Base-by-base conservation (phyloP, 1,140 invertebrate genomes). In the Caenorhabditis tropicalis region DNA sequence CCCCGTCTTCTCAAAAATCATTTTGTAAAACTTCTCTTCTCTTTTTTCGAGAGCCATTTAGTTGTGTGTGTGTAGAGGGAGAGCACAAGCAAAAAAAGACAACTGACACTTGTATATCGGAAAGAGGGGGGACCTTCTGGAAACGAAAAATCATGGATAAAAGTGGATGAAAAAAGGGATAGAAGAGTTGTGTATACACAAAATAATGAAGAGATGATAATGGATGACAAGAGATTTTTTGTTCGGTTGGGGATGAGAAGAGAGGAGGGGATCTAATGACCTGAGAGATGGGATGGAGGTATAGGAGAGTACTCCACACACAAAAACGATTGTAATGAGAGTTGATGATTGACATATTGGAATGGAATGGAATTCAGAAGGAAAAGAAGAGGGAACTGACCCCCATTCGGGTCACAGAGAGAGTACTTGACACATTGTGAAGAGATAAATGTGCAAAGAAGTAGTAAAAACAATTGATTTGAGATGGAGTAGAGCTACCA, bases 271-370 rank as follows among this genome's bases (percentile, higher is more conserved):
- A n/a, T n/a, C 39, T 43, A 43, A 43, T 43, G 39, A 43, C 39
- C 39, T 43, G 39, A n/a, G n/a, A n/a, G n/a, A n/a, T n/a, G n/a
- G n/a, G n/a, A n/a, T n/a, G 39, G 5, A 12, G 39, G 39, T 6
- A 43, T 5, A 6, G 39, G 39, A 43, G 39, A 43, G 39, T 43
- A 43, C 39, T 6, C 5, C 12, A 43, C 12, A 12, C n/a, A n/a
- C 33, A 65, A 65, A 36, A 65, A 33, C 58, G 29, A 65, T 65
- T 65, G 58, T 65, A 65, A 65, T 36, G 58, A 36, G 58, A n/a
- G 58, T 65, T 36, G 58, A 65, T 65, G 58, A 65, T 65, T 65
- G 58, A 65, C 58, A 21, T 12, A 65, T 65, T 36, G 58, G 29
- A 58, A 58, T 58, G 53, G 58, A 58, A 58, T 58, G 27, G 53